Base-by-base conservation (phyloP, 2,888 invertebrate species). In the Pyrrhia umbra region DNA sequence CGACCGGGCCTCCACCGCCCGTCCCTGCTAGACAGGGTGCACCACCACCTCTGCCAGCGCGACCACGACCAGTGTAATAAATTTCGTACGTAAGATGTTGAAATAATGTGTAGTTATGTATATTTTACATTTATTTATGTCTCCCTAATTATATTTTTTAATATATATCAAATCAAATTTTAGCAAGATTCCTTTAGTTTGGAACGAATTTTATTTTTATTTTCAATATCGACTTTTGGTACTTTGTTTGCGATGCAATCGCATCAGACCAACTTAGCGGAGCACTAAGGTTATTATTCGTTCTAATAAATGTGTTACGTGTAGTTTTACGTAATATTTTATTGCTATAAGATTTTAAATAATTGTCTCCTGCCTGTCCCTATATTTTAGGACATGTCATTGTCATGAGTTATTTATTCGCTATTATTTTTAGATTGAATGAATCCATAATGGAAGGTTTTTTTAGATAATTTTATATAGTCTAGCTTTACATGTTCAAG, bases 1-100 rank as follows among this genome's bases (percentile, higher is more conserved):
- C 93, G 1, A 43, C 80, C 0, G 92, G 90, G 62, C 92, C 90
- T 54, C 95, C 90, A 68, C 95, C 86, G 18, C 95, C 85, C 13
- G 95, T 96, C 25, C 96, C 96, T 1, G 95, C 96, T 0, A 90
- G 96, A 62, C 95, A 95, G 57, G 94, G 95, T 5, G 95, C 95
- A 15, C 97, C 97, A 6, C 97, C 97, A 18, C 97, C 97, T 0
- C 89, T 97, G 73, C 97, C 97, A 3, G 96, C 96, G 39, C 95
- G 96, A 57, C 96, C 96, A 27, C 88, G 92, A 75, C 94, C 92
- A 47, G 71, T 79, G 25, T 81, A 80, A 55, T 84, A 80, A 84
- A 61, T 43, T 57, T 68, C 23, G 61, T 59, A 42, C 34, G 37
- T 27, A 27, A 18, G 13, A 47, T 49, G 9, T 45, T 56, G 34